These are phyloP conservation scores for Corythoichthys haematopterus DNA, from an alignment of 2,113 vertebrate species.

Conservation along the genomic window DNA sequence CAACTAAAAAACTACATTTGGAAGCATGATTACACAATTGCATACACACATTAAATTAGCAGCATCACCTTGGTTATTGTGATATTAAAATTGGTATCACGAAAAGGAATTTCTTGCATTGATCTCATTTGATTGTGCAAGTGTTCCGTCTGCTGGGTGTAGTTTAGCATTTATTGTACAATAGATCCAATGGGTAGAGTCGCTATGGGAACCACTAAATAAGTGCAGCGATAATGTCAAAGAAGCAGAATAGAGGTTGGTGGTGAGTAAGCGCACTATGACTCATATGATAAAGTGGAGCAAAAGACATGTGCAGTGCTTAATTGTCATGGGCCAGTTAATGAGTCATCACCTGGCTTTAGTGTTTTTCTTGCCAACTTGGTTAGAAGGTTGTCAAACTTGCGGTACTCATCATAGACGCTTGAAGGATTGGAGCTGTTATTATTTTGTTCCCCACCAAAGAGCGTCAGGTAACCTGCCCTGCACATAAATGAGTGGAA, in stretches of 20 bases:
- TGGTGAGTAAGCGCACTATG: conserved; percentile 2
- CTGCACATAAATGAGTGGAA: conserved; percentile 46
- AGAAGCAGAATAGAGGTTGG: not conserved
- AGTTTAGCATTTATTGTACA: conserved; percentile 5
- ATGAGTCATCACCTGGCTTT: conserved; percentile 58
- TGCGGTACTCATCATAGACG: conserved; percentile 72
- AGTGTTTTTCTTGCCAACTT: conserved; percentile 74
- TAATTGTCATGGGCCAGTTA: not conserved
- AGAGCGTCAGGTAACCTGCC: conserved; percentile 78
- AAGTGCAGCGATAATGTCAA: conserved; percentile 29
- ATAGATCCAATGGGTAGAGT: not conserved
- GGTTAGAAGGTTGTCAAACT: conserved; percentile 74
- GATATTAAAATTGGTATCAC: not conserved
- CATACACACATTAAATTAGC: not conserved
- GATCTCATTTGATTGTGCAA: not conserved
- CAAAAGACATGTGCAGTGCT: not conserved
- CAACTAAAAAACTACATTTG: too few species aligned
- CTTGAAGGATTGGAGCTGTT: conserved; percentile 58
- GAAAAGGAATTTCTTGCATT: not conserved
- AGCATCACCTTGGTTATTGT: too few species aligned
- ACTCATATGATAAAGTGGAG: conserved; percentile 9
- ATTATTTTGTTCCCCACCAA: conserved; percentile 68
- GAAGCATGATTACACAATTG: too few species aligned
- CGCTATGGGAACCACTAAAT: conserved; percentile 38
- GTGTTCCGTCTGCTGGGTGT: not conserved